These are phyloP conservation scores for Ophion ellenae DNA, from an alignment of 2,888 invertebrate genomes.

Conservation along the genomic window DNA sequence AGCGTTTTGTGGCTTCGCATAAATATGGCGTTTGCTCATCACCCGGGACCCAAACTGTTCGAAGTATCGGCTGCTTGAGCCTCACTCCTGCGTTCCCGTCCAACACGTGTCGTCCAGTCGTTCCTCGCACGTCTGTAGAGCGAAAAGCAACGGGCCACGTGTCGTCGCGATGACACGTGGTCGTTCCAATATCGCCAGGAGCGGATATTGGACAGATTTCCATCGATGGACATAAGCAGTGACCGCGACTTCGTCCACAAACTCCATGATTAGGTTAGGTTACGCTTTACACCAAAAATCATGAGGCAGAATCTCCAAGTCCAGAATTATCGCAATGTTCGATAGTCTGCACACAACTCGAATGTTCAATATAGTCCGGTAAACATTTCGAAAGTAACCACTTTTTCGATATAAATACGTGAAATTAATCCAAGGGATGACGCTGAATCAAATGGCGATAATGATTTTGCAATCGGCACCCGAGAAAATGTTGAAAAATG, in stretches of 20 bases:
- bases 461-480: no score
- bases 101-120: conserved; percentile 1
- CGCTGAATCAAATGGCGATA: no score
- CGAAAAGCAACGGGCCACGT: neutral
- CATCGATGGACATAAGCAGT: neutral
- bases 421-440: no score
- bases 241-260: neutral
- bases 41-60: neutral
- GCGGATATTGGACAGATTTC: neutral
- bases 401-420: no score
- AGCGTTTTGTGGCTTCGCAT: neutral
- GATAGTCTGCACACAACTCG: no score
- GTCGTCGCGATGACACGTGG: neutral
- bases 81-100: neutral
- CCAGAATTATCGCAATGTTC: no score
- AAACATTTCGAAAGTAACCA: no score
- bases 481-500: no score
- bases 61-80: neutral
- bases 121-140: neutral
- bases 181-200: neutral
- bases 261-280: neutral
- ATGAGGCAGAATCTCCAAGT: no score
- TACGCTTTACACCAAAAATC: neutral
- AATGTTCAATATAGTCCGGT: no score
- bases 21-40: neutral